Conservation (phyloP, 2,113 vertebrate species). For the Euleptes europaea region DNA sequence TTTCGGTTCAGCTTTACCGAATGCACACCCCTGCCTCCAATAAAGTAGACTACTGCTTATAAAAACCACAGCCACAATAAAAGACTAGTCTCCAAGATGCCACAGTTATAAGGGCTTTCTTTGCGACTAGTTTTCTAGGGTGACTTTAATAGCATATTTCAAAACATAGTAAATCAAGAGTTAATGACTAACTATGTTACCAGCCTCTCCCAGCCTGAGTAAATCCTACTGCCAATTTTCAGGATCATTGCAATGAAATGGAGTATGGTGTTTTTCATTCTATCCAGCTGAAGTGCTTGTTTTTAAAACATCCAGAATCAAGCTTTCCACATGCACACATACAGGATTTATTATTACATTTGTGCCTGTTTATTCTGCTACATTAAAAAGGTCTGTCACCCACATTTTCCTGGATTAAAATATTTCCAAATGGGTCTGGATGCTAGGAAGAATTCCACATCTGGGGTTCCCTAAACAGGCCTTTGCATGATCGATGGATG, state of each 20-base stretch:
- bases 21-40: no score
- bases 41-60: not conserved
- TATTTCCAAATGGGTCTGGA: constrained; percentile 67
- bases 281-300: constrained; percentile 33
- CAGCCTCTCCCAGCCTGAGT: not conserved
- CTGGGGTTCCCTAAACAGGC: constrained; percentile 49
- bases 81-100: not conserved
- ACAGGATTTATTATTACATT: constrained; percentile 56
- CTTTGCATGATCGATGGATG: constrained; percentile 40
- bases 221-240: constrained; percentile 28
- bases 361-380: constrained; percentile 48
- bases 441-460: constrained; percentile 58
- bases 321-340: constrained; percentile 56
- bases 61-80: not conserved
- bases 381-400: constrained; percentile 45
- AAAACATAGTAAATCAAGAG: not conserved
- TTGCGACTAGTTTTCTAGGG: not conserved
- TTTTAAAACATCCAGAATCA: constrained; percentile 47
- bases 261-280: not conserved
- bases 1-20: no score
- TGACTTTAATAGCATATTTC: constrained; percentile 12
- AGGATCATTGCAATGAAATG: not conserved
- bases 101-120: not conserved
- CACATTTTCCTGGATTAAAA: constrained; percentile 58
- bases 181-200: constrained; percentile 13